Base-by-base conservation (phyloP, 2,113 vertebrate species). In the Maccullochella peelii region DNA sequence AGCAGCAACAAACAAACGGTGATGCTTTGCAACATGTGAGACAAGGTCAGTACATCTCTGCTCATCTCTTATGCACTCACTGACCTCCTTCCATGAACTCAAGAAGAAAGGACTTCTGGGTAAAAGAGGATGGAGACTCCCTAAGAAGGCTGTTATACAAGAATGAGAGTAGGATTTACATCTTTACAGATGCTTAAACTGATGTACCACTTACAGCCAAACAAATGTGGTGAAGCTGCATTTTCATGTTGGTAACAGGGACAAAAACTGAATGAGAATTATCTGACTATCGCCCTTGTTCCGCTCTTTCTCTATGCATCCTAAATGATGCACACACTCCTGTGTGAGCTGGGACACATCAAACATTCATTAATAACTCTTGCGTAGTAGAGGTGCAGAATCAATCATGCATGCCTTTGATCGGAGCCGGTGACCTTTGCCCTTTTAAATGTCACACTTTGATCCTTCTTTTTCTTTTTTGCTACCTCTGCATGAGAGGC, bases 361-460 rank as follows among this genome's bases (percentile, higher is more conserved):
- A 88, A 88, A 65, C 83, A 23, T 72, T 89, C 77, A 86, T 89
- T 83, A 82, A 15, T 68, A 84, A 77, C 78, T 81, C 25, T 69
- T 30, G n/a, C 62, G 80, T 61, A 66, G 70, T 4, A 55, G 42
- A 88, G 69, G 58, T 38, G 42, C 80, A 62, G 78, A 67, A 86
- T 87, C 86, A 90, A 71, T 88, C 77, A 49, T 23, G 58, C 65
- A 47, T 69, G 67, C 69, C 62, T 91, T 74, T 90, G 90, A 91
- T 89, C 84, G 2, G 1, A 55, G 80, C 71, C n/a, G 5, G 33
- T 84, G 85, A 91, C 86, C 91, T 90, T 76, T 92, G 91, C 75
- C 90, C 91, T 90, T 15, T 91, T 84, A 84, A 94, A 89, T 91
- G 88, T 92, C 88, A 90, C 59, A 58, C 81, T 90, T 75, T 88